Conservation (phyloP, 2,797 vertebrate genomes). For the Alca torda region DNA sequence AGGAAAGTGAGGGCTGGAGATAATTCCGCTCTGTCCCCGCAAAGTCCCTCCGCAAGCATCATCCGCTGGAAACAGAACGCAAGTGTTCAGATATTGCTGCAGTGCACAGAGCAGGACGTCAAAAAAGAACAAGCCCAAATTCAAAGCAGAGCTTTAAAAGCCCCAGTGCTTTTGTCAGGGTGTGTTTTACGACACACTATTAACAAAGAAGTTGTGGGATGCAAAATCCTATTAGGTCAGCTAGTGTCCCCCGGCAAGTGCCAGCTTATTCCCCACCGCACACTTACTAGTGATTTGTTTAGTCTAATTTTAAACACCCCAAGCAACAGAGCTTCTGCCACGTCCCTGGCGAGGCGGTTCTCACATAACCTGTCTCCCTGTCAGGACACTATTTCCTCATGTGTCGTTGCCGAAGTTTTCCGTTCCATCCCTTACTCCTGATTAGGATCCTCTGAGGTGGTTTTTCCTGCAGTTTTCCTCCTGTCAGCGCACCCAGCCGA, state of each 20-base stretch:
- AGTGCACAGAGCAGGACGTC: neutral
- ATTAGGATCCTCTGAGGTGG: neutral
- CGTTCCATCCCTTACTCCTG: neutral
- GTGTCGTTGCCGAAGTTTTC: rapidly evolving
- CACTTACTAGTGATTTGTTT: neutral
- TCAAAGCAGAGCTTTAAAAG: neutral
- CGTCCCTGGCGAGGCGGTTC: neutral
- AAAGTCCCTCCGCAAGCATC: constrained; percentile 96
- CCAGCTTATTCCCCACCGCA: neutral
- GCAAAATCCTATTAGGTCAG: neutral
- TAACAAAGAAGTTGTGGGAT: neutral
- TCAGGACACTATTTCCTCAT: neutral
- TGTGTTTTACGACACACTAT: neutral
- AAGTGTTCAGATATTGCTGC: neutral
- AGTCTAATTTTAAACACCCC: neutral
- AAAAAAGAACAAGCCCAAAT: neutral
- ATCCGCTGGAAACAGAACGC: constrained; percentile 79
- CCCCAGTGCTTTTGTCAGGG: rapidly evolving
- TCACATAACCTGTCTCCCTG: rapidly evolving
- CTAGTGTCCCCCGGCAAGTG: neutral
- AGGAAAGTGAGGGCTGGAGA: constrained; percentile 95
- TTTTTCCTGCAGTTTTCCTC: neutral
- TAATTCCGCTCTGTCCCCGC: constrained; percentile 94
- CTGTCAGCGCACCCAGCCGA: rapidly evolving
- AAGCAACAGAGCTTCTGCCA: neutral